Evolutionary conservation across 2,797 vertebrate species (phyloP).

Genomic region (Toxotes lorentzi): DNA sequence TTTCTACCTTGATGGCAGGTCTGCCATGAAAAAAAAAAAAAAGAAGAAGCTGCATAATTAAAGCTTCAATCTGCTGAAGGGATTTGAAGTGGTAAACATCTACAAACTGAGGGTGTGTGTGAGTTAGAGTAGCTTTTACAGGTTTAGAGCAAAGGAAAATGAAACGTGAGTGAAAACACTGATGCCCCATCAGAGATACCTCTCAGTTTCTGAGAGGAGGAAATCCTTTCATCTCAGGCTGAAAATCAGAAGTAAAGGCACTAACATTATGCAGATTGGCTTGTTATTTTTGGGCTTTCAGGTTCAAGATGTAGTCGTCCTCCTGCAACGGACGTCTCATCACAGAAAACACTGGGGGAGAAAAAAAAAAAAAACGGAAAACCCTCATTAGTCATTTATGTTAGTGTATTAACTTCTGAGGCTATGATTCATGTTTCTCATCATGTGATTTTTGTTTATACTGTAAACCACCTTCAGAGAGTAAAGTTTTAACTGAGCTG

Average conservation of each 20-base stretch:
- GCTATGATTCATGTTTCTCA: neutral
- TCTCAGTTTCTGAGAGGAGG: neutral
- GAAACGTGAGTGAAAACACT: conserved; percentile 1
- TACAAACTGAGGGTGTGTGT: neutral
- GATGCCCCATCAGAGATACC: neutral
- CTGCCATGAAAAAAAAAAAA: neutral
- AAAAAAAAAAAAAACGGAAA: neutral
- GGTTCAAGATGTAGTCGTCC: conserved; percentile 15
- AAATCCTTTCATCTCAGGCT: neutral
- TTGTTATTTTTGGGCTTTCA: neutral
- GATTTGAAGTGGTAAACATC: neutral
- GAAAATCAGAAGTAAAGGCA: conserved; percentile 37
- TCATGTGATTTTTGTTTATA: neutral
- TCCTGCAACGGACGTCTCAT: neutral
- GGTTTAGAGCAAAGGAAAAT: conserved; percentile 12
- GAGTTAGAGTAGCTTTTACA: conserved; percentile 16
- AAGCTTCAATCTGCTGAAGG: neutral
- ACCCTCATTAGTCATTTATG: neutral
- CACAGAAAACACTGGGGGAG: neutral
- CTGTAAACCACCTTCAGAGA: neutral
- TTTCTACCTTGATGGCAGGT: neutral
- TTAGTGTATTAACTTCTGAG: neutral
- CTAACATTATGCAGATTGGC: conserved; percentile 7
- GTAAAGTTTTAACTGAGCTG: neutral
- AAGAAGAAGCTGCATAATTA: neutral